A percentile compares a stretch with the other conserved stretches of the same genome.
Evolutionary conservation across 1,140 invertebrate species (phyloP).

Genomic region (Saccostrea echinata): DNA sequence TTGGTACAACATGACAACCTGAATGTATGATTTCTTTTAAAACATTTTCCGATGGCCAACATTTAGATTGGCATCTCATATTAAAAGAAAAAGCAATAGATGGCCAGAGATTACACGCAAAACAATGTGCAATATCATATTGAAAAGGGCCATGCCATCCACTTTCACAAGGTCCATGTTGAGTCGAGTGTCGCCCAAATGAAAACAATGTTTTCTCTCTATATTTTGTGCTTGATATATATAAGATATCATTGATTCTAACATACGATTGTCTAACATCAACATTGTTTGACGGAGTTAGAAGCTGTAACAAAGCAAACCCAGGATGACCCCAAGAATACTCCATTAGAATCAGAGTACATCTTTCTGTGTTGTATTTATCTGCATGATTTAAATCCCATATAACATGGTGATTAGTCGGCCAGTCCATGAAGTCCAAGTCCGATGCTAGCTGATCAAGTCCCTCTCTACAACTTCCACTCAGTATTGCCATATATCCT

Average conservation of each 20-base stretch:
- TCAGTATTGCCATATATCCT: no score
- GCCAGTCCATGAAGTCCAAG: no score
- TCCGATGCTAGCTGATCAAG: no score
- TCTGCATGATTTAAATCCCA: no score
- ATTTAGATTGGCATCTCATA: not conserved
- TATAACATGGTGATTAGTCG: no score
- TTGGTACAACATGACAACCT: constrained; percentile 33
- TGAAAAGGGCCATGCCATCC: not conserved
- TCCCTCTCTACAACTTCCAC: no score
- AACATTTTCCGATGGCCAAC: not conserved
- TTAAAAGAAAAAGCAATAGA: not conserved
- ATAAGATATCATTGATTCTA: not conserved
- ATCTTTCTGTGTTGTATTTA: no score
- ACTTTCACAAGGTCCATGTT: not conserved
- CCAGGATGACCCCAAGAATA: no score
- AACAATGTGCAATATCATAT: not conserved
- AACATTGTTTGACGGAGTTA: not conserved
- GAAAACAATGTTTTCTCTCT: not conserved
- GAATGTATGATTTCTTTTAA: not conserved
- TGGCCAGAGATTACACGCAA: not conserved
- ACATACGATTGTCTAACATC: not conserved
- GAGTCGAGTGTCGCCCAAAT: not conserved
- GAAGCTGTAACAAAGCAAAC: no score
- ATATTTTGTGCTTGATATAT: not conserved
- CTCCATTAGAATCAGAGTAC: no score